Evolutionary conservation across 2,888 invertebrate genomes (phyloP), one percentile per base, ranked within the genome.

Genomic region (Archips crataeganus): DNA sequence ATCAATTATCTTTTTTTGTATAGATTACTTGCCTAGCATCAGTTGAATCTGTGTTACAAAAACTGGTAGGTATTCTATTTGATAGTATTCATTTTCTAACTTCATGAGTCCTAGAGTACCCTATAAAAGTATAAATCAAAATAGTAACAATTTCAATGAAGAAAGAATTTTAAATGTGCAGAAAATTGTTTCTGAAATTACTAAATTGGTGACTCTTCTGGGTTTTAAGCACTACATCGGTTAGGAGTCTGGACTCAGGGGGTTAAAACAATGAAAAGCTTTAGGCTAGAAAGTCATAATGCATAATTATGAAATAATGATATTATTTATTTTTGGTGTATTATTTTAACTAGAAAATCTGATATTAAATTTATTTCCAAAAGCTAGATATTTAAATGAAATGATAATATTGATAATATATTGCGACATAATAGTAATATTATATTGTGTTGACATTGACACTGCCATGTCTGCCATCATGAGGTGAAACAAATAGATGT

Each of bases 241-340:
- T 2, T 36, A 36, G 36, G 36, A 36, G 36, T 36, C 5, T 39
- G 39, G 39, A 39, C 39, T 39, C 3, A 5, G 5, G 39, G 39
- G 5, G 39, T 39, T 54, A 54, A 54, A 54, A 15, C 54, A 54
- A 45, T 42, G 0, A 57, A 45, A 11, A 45, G 15, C 42, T 11
- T 9, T 36, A 3, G 45, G 23, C 23, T 45, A 11, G 42, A 45
- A 45, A n/a, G 60, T 36, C 39, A 36, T n/a, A n/a, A 13, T 36
- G 5, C 15, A 60, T n/a, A 63, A 63, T 32, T 34, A 59, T 49
- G 49, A 5, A 71, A 42, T 23, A 13, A 64, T 71, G 34, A 34
- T 59, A 45, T 61, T 57, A 42, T 68, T 63, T 68, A 32, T 63
- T 63, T 54, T 70, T 57, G n/a, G 62, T 67, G 67, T 68, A 63